Conservation (phyloP, 2,888 invertebrate genomes). For the Adineta ricciae region DNA sequence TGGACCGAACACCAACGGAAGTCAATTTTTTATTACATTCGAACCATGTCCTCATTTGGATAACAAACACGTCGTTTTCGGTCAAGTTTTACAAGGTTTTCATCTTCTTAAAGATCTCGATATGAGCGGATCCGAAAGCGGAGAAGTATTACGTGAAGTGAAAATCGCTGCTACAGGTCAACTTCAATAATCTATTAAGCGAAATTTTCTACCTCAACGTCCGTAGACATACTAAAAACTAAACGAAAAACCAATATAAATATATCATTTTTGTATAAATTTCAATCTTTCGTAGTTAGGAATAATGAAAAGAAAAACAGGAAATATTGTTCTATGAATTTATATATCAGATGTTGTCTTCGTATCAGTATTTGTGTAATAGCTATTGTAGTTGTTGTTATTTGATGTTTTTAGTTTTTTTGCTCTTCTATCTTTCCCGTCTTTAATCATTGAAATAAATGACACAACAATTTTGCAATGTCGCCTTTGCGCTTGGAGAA, state of each 20-base stretch:
- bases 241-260: neutral
- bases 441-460: too few species aligned
- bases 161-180: neutral
- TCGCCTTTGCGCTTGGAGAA: too few species aligned
- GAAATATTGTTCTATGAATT: neutral
- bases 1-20: constrained; percentile 33
- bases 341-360: neutral
- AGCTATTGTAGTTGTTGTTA: too few species aligned
- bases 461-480: too few species aligned
- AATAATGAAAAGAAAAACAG: neutral
- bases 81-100: constrained; percentile 30
- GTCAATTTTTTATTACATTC: constrained; percentile 34
- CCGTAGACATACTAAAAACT: neutral
- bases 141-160: constrained; percentile 13
- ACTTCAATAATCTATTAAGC: neutral
- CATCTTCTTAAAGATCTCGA: constrained; percentile 16
- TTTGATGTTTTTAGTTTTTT: too few species aligned
- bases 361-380: too few species aligned
- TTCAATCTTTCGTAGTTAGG: neutral
- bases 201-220: neutral
- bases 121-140: neutral
- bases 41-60: constrained; percentile 33
- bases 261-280: neutral
- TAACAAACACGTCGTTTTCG: constrained; percentile 32
- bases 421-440: too few species aligned